A percentile compares a stretch with the other conserved stretches of the same genome.
Conservation (phyloP, 2,888 invertebrate genomes). For the Epistrophella euchroma region DNA sequence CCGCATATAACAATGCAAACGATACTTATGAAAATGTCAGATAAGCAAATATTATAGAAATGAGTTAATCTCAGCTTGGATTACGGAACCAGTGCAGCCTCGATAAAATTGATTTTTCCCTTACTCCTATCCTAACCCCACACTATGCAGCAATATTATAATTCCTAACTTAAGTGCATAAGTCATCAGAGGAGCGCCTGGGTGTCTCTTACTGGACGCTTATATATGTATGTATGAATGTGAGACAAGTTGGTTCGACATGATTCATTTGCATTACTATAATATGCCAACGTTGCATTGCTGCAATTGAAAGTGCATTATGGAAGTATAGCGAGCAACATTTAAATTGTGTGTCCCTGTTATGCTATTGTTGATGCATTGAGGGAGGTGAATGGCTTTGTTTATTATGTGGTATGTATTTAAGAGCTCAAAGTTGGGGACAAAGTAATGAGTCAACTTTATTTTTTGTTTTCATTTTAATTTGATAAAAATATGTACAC, state of each 20-base stretch:
- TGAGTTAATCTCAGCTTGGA: slow-evolving; percentile 12
- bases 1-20: neutral
- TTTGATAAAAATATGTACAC: slow-evolving; percentile 44
- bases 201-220: slow-evolving; percentile 59
- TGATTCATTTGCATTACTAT: slow-evolving; percentile 61
- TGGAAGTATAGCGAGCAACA: slow-evolving; percentile 4
- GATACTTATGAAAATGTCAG: slow-evolving; percentile 46
- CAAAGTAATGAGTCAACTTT: slow-evolving; percentile 60
- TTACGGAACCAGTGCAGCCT: slow-evolving; percentile 42
- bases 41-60: slow-evolving; percentile 34
- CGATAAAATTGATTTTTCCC: slow-evolving; percentile 62
- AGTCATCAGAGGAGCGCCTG: slow-evolving; percentile 49
- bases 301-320: slow-evolving; percentile 35
- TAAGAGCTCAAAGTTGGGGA: slow-evolving; percentile 28
- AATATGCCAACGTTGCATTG: slow-evolving; percentile 31
- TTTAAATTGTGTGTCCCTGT: slow-evolving; percentile 53
- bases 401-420: neutral
- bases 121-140: slow-evolving; percentile 2
- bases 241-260: slow-evolving; percentile 40
- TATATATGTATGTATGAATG: neutral
- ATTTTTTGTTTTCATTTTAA: slow-evolving; percentile 48
- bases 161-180: slow-evolving; percentile 21
- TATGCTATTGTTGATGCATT: slow-evolving; percentile 55
- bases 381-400: slow-evolving; percentile 66
- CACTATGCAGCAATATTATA: slow-evolving; percentile 3